These are phyloP conservation scores for Orius insidiosus DNA, from an alignment of 1,140 invertebrate species.

Conservation along the genomic window DNA sequence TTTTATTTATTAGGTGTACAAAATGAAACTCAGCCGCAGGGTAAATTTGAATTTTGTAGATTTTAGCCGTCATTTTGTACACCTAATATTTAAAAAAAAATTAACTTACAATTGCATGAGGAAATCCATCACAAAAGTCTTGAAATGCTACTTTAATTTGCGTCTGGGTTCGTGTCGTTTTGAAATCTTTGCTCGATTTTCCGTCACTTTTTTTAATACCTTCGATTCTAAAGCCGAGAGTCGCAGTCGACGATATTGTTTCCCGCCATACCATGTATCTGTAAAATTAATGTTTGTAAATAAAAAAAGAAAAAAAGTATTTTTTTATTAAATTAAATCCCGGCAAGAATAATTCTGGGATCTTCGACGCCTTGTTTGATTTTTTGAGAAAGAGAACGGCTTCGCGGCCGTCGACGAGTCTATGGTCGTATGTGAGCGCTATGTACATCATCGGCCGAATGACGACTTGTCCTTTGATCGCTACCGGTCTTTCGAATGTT, in stretches of 20 bases:
- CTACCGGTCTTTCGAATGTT: conserved; percentile 87
- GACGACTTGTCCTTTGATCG: conserved; percentile 88
- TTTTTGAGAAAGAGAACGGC: conserved; percentile 44
- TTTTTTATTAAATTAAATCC: background rate
- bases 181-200: conserved; percentile 85
- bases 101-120: conserved; percentile 52
- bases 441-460: conserved; percentile 99
- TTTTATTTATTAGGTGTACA: too few relatives aligned
- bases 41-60: too few relatives aligned
- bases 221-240: conserved; percentile 89
- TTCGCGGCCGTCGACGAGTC: conserved; percentile 95
- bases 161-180: conserved; percentile 76
- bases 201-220: conserved; percentile 80
- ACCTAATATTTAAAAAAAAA: background rate
- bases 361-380: background rate
- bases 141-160: conserved; percentile 63
- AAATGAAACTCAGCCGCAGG: too few relatives aligned
- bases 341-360: too few relatives aligned
- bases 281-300: conserved; percentile 16
- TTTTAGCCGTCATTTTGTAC: too few relatives aligned
- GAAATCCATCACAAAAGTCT: conserved; percentile 65
- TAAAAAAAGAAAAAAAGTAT: conserved; percentile 1
- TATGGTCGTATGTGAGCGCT: conserved; percentile 96
- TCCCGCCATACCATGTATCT: conserved; percentile 94
- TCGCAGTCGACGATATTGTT: conserved; percentile 89